Evolutionary conservation across 2,888 invertebrate genomes (phyloP).

Genomic region (Catocala sponsa): DNA sequence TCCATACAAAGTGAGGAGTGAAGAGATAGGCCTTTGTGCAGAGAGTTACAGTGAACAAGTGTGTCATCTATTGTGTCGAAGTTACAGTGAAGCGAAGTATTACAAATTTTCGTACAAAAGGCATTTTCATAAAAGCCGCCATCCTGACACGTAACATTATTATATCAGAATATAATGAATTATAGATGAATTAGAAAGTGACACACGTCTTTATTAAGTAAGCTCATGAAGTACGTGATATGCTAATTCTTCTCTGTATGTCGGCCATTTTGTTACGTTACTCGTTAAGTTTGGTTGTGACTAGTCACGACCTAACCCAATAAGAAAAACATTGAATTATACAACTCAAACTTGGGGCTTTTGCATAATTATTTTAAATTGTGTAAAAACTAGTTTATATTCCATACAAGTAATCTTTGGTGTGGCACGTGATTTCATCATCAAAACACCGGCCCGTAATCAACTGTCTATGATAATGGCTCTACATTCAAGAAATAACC

Average conservation of each 20-base stretch:
- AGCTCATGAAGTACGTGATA: too few species aligned
- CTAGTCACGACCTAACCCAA: constrained; percentile 4
- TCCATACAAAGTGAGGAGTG: too few species aligned
- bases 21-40: too few species aligned
- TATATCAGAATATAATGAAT: background rate
- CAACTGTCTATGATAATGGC: too few species aligned
- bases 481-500: too few species aligned
- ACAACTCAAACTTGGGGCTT: background rate
- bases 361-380: background rate
- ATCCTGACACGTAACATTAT: background rate
- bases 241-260: background rate
- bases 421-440: too few species aligned
- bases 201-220: too few species aligned
- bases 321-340: constrained; percentile 1
- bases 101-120: too few species aligned
- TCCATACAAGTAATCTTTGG: constrained; percentile 4
- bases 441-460: background rate
- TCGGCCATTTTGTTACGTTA: background rate
- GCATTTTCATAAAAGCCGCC: too few species aligned
- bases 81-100: too few species aligned
- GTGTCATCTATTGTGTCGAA: too few species aligned
- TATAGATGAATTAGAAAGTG: constrained; percentile 5
- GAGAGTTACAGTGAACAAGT: too few species aligned
- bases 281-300: background rate
- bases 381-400: constrained; percentile 5